Percentiles rank a stretch among this genome's conserved stretches.
Evolutionary conservation across 2,888 invertebrate species (phyloP).

Genomic region (Conomelus anceps): DNA sequence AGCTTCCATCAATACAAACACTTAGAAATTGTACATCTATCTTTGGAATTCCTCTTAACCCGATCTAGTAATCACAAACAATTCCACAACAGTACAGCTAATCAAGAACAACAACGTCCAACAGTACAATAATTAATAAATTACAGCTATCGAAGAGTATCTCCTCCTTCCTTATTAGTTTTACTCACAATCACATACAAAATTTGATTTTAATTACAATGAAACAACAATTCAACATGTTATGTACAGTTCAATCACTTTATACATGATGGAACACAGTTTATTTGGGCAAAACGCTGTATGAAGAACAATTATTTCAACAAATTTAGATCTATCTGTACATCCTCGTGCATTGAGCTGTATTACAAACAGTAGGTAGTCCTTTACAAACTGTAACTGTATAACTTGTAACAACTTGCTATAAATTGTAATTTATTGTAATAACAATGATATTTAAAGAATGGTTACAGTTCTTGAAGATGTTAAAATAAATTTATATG

Average conservation of each 20-base stretch:
- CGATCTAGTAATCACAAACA: neutral
- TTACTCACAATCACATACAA: neutral
- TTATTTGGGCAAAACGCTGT: neutral
- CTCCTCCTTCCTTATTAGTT: neutral
- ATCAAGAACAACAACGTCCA: no score
- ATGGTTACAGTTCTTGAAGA: neutral
- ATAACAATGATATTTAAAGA: neutral
- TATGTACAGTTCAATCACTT: neutral
- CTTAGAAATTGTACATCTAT: neutral
- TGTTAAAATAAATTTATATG: neutral
- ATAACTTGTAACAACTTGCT: neutral
- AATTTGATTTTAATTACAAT: neutral
- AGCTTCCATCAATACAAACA: neutral
- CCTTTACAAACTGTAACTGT: neutral
- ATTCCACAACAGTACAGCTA: no score
- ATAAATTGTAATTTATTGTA: neutral
- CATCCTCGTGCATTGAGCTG: neutral
- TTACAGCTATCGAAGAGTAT: neutral
- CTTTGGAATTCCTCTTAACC: neutral
- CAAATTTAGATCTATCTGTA: neutral
- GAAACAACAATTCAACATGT: neutral
- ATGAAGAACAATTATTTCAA: neutral
- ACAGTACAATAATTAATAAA: no score
- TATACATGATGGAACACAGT: neutral
- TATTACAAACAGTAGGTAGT: neutral